A percentile compares a stretch with the other conserved stretches of the same genome.
Evolutionary conservation across 2,888 invertebrate species (phyloP).

Genomic region (Limnephilus rhombicus): DNA sequence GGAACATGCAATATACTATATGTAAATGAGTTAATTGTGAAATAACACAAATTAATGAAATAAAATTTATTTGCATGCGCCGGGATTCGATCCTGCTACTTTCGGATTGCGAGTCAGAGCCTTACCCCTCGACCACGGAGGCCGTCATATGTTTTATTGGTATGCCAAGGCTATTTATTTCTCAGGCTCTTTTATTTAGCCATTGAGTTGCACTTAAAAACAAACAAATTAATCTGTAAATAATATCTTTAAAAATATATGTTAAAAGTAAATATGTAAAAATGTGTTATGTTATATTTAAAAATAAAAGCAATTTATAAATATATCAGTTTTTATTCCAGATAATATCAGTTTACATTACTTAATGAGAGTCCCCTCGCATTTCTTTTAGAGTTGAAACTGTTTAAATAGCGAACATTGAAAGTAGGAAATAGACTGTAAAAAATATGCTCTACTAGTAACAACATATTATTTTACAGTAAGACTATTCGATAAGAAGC

Average conservation of each 20-base stretch:
- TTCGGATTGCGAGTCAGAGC: too few species aligned
- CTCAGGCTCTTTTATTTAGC: too few species aligned
- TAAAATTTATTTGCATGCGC: too few species aligned
- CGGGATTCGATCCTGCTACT: too few species aligned
- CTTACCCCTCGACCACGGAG: too few species aligned
- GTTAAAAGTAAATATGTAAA: too few species aligned
- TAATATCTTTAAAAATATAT: background rate
- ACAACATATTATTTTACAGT: constrained; percentile 30
- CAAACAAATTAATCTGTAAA: background rate
- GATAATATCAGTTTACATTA: constrained; percentile 59
- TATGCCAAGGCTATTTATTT: too few species aligned
- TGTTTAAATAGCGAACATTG: constrained; percentile 42
- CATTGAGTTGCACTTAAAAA: too few species aligned
- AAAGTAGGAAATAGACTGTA: constrained; percentile 47
- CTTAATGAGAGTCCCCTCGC: background rate
- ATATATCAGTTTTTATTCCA: constrained; percentile 60
- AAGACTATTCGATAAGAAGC: constrained; percentile 58
- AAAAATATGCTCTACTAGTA: constrained; percentile 43
- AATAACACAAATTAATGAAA: too few species aligned
- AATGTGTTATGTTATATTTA: background rate
- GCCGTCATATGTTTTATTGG: too few species aligned
- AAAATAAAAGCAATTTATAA: constrained; percentile 42
- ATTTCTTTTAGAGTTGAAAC: background rate
- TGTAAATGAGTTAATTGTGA: too few species aligned
- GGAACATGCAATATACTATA: too few species aligned